A percentile compares a stretch with the other conserved stretches of the same genome.
Evolutionary conservation across 2,888 invertebrate genomes (phyloP).

Genomic region (Elysia crispata): DNA sequence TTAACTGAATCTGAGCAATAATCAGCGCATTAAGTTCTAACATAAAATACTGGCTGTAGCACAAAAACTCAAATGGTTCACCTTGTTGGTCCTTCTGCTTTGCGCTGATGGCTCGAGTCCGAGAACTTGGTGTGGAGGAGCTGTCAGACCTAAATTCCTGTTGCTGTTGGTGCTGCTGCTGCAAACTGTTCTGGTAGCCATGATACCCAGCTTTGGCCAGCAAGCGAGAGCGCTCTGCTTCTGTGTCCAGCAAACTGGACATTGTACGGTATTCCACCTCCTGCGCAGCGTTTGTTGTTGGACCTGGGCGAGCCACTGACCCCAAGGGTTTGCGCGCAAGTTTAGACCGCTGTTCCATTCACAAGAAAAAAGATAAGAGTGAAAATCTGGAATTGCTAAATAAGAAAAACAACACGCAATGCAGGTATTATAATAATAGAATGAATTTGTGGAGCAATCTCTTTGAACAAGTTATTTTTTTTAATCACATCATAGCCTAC

Average conservation of each 20-base stretch:
- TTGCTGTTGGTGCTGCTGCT: too few species aligned
- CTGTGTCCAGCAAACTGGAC: conserved; percentile 61
- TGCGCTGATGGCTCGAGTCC: conserved; percentile 65
- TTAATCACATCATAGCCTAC: too few species aligned
- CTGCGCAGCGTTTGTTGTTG: conserved; percentile 58
- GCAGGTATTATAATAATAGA: neutral
- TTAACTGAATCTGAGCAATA: too few species aligned
- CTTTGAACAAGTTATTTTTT: too few species aligned
- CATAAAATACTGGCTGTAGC: too few species aligned
- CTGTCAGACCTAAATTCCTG: conserved; percentile 54
- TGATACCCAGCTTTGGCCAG: conserved; percentile 54
- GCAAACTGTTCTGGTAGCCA: conserved; percentile 56
- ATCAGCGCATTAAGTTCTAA: too few species aligned
- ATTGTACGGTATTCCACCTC: conserved; percentile 65
- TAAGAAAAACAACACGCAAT: neutral
- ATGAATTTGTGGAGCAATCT: neutral
- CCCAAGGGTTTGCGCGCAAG: conserved; percentile 66
- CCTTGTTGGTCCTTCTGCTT: conserved; percentile 52
- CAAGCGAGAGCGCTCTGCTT: conserved; percentile 65
- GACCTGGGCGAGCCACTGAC: conserved; percentile 54
- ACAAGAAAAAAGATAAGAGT: too few species aligned
- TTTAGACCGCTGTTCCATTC: conserved; percentile 57
- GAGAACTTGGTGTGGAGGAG: conserved; percentile 54
- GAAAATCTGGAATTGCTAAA: neutral
- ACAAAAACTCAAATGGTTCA: too few species aligned